phyloP scores from a whole-genome alignment of 2,888 invertebrate genomes.

The Pyrrhosoma nymphula region DNA sequence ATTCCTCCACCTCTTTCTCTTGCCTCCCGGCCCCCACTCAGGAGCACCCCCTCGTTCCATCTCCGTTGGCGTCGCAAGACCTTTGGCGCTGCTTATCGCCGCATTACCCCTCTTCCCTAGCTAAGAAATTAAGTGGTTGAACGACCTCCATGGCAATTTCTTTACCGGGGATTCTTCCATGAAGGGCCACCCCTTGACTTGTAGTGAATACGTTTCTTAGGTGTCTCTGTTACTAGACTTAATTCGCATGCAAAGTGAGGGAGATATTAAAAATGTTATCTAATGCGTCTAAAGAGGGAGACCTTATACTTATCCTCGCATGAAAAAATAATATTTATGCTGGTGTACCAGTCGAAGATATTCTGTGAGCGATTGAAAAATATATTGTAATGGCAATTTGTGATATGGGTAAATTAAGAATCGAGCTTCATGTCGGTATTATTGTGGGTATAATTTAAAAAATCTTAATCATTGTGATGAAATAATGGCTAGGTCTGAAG shows the following conservation, averaged over 20 bases:
- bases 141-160: conserved; percentile 50
- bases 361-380: no score
- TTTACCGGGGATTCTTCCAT: conserved; percentile 16
- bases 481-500: no score
- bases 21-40: neutral
- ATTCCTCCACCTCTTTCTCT: neutral
- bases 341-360: no score
- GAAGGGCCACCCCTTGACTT: neutral
- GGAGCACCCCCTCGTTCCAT: conserved; percentile 6
- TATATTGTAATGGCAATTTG: no score
- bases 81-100: conserved; percentile 57
- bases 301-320: no score
- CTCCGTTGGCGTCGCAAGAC: neutral
- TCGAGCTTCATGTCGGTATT: no score
- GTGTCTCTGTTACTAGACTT: neutral
- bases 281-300: neutral
- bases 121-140: conserved; percentile 64
- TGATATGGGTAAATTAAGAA: no score
- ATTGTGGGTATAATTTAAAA: no score
- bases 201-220: conserved; percentile 34
- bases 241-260: neutral
- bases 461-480: no score
- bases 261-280: neutral
- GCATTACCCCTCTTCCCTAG: conserved; percentile 17
- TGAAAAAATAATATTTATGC: no score